Percentiles rank a stretch among this genome's conserved stretches.
Evolutionary conservation across 1,140 invertebrate species (phyloP).

Genomic region (Armadillidium nasatum): DNA sequence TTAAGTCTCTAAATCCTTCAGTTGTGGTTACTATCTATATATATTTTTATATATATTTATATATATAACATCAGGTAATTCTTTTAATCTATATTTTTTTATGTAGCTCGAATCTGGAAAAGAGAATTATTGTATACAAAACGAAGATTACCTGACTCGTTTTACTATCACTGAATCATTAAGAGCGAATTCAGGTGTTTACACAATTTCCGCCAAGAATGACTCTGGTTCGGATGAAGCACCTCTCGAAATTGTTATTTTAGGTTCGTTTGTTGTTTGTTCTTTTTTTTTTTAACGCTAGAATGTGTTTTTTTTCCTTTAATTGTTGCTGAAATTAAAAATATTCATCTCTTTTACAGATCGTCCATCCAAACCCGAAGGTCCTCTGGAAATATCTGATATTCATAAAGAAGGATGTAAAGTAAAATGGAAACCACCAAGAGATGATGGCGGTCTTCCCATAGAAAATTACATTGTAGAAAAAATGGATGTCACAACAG

Average conservation of each 20-base stretch:
- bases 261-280: constrained; percentile 57
- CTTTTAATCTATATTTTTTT: too few relatives aligned
- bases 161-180: constrained; percentile 72
- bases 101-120: constrained; percentile 27
- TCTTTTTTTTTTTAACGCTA: too few relatives aligned
- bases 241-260: constrained; percentile 85
- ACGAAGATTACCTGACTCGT: constrained; percentile 89
- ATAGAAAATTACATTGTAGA: constrained; percentile 85
- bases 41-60: too few relatives aligned
- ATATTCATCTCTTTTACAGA: constrained; percentile 55
- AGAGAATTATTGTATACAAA: constrained; percentile 59
- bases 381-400: constrained; percentile 84
- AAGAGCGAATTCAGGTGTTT: constrained; percentile 80
- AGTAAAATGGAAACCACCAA: constrained; percentile 89
- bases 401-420: constrained; percentile 93
- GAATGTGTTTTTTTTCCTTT: too few relatives aligned
- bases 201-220: constrained; percentile 87
- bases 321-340: neutral
- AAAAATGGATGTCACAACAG: constrained; percentile 82
- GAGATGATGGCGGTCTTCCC: constrained; percentile 90
- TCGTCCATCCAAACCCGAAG: constrained; percentile 89
- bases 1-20: too few relatives aligned
- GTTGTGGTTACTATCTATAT: too few relatives aligned
- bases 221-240: constrained; percentile 88
- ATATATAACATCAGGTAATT: too few relatives aligned